A percentile compares a stretch with the other conserved stretches of the same genome.
These are phyloP conservation scores for Odontamblyopus rebecca DNA, from an alignment of 2,797 vertebrate species.

Conservation along the genomic window DNA sequence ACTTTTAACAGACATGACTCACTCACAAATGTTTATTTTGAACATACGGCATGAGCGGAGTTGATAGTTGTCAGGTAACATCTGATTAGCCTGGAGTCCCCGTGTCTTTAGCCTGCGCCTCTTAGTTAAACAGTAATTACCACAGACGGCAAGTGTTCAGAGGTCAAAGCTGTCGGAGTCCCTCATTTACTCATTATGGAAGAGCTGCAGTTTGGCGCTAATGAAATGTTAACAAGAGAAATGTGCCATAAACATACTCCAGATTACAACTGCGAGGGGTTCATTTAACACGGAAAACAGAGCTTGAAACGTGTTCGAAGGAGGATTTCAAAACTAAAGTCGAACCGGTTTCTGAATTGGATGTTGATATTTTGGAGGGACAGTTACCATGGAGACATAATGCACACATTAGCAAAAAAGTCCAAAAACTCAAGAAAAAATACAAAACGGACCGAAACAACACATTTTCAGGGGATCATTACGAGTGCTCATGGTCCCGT, in stretches of 20 bases:
- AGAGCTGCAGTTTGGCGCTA: background rate
- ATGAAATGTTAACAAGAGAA: constrained; percentile 1
- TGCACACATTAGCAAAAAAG: too few species aligned
- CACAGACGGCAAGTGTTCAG: background rate
- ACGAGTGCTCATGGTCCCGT: too few species aligned
- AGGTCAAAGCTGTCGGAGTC: constrained; percentile 1
- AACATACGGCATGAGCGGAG: background rate
- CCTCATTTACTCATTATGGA: background rate
- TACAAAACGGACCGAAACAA: too few species aligned
- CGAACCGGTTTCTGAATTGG: too few species aligned
- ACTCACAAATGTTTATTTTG: background rate
- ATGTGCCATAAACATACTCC: background rate
- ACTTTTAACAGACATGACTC: background rate
- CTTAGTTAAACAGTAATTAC: background rate
- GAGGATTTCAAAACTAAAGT: too few species aligned
- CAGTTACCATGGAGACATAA: too few species aligned
- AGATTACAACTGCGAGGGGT: background rate
- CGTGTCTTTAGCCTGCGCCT: background rate
- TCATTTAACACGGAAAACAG: background rate
- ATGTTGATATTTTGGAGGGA: too few species aligned
- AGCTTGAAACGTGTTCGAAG: background rate
- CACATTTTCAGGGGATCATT: too few species aligned
- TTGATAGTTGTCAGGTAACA: background rate
- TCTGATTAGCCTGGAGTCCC: background rate
- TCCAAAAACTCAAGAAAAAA: too few species aligned